phyloP scores from a whole-genome alignment of 2,888 invertebrate genomes.

The Sicus ferrugineus region DNA sequence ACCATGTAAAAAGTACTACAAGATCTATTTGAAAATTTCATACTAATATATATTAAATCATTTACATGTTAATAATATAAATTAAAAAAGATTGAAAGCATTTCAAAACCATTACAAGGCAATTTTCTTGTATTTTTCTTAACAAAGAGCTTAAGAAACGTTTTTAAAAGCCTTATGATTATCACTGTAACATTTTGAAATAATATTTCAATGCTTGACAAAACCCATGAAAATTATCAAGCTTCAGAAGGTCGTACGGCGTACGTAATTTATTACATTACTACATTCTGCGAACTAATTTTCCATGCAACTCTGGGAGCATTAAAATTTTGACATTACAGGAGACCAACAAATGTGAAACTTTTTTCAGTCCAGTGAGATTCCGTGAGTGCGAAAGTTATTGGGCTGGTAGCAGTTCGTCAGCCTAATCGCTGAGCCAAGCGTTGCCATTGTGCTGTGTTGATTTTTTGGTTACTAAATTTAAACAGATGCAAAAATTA shows the following conservation, averaged over 20 bases:
- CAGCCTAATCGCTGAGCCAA: background rate
- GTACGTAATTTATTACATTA: too few relatives aligned
- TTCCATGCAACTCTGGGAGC: background rate
- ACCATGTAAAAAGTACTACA: too few relatives aligned
- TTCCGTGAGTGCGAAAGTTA: constrained; percentile 44
- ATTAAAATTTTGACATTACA: constrained; percentile 8
- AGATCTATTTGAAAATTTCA: too few relatives aligned
- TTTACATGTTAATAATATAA: background rate
- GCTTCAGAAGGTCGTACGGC: too few relatives aligned
- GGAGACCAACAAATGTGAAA: constrained; percentile 18
- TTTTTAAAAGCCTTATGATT: too few relatives aligned
- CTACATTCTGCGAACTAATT: background rate
- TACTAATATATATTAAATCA: too few relatives aligned
- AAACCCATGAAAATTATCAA: too few relatives aligned
- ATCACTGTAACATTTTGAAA: too few relatives aligned
- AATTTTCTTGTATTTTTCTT: background rate
- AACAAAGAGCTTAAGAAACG: background rate
- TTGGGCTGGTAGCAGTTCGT: constrained; percentile 17
- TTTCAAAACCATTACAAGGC: background rate
- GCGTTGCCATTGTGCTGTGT: constrained; percentile 20
- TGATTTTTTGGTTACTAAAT: constrained; percentile 22
- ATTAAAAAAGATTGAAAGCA: background rate
- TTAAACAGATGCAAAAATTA: constrained; percentile 18
- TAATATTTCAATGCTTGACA: too few relatives aligned
- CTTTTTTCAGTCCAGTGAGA: constrained; percentile 46